phyloP scores from a whole-genome alignment of 1,140 invertebrate species.

The Steinernema khuongi region DNA sequence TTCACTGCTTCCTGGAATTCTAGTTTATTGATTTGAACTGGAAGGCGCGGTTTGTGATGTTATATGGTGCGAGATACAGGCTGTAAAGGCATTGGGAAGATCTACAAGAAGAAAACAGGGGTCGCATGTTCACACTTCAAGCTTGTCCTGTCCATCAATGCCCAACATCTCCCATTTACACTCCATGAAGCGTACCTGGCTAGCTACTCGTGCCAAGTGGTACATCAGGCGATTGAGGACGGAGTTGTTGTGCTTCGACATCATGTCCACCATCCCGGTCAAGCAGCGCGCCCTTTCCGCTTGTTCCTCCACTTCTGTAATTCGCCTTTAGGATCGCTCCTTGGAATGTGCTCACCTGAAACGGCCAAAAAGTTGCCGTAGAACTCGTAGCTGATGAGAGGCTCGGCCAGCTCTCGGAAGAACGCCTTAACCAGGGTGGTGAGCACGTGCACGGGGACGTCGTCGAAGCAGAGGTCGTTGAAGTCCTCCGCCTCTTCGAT shows the following conservation, averaged over 20 bases:
- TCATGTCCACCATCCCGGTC: slow-evolving; percentile 77
- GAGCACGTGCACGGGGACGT: slow-evolving; percentile 75
- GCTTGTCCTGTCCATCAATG: slow-evolving; percentile 7
- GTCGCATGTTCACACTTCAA: no score
- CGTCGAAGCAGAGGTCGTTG: slow-evolving; percentile 59
- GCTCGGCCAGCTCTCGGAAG: slow-evolving; percentile 85
- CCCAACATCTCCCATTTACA: neutral
- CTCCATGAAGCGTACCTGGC: slow-evolving; percentile 36
- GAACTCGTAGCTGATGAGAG: slow-evolving; percentile 81
- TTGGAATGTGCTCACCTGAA: slow-evolving; percentile 68
- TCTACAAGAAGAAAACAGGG: no score
- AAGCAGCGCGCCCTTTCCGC: slow-evolving; percentile 76
- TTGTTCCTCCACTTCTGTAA: slow-evolving; percentile 70
- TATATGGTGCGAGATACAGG: no score
- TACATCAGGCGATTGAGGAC: slow-evolving; percentile 85
- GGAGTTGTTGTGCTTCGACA: slow-evolving; percentile 82
- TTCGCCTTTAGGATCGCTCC: slow-evolving; percentile 22
- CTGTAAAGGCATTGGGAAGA: no score
- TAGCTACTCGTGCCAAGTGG: slow-evolving; percentile 72
- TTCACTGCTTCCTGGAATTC: slow-evolving; percentile 79
- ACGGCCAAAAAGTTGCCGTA: slow-evolving; percentile 77
- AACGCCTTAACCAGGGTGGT: slow-evolving; percentile 85
- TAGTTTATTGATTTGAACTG: slow-evolving; percentile 64
- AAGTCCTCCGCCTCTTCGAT: slow-evolving; percentile 45
- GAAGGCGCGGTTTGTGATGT: no score